Conservation (phyloP, 2,888 invertebrate genomes). For the Agonopterix subpropinquella region DNA sequence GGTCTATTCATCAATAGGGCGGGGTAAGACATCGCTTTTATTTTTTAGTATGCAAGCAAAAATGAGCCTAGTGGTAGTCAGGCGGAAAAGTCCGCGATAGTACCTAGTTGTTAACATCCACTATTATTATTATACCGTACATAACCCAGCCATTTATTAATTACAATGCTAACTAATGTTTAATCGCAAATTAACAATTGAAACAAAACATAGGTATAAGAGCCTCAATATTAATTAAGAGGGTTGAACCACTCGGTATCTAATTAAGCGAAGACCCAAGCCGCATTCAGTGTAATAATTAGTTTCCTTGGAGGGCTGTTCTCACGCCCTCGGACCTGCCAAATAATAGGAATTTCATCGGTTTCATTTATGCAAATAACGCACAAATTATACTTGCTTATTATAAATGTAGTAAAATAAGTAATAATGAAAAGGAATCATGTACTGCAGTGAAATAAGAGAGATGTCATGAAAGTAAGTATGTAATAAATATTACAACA, state of each 20-base stretch:
- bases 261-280: constrained; percentile 73
- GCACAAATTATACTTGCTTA: constrained; percentile 9
- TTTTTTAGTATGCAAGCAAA: too few relatives aligned
- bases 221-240: constrained; percentile 70
- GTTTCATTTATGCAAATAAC: constrained; percentile 53
- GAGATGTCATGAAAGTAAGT: constrained; percentile 29
- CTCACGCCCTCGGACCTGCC: constrained; percentile 59
- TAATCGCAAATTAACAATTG: constrained; percentile 65
- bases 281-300: constrained; percentile 66
- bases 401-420: background rate
- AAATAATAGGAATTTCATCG: constrained; percentile 54
- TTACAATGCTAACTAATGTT: constrained; percentile 25
- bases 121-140: constrained; percentile 12
- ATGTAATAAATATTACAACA: too few relatives aligned
- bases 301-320: constrained; percentile 67
- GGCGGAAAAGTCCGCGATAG: too few relatives aligned
- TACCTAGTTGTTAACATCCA: background rate
- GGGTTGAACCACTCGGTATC: constrained; percentile 69
- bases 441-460: constrained; percentile 19
- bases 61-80: too few relatives aligned
- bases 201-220: constrained; percentile 65
- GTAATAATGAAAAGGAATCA: constrained; percentile 17
- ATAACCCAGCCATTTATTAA: too few relatives aligned
- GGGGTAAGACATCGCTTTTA: too few relatives aligned
- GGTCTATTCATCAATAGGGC: too few relatives aligned